Evolutionary conservation across 2,888 invertebrate genomes (phyloP).

Genomic region (Xestoiulus laeticollis): DNA sequence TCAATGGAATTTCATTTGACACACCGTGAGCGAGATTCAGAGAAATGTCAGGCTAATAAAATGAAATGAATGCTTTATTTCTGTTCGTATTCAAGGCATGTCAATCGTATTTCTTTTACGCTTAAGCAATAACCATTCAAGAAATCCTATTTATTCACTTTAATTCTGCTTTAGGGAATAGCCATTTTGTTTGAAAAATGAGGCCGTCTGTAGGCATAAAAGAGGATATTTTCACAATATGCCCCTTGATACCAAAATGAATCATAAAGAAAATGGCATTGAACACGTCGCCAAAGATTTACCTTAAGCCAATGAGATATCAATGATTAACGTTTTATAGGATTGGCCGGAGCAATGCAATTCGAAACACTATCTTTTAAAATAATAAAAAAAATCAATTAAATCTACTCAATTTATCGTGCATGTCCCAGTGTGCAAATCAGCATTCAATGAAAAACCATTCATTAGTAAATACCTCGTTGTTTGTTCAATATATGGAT

Average conservation of each 20-base stretch:
- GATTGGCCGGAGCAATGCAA: not conserved
- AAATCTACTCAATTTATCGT: too few relatives aligned
- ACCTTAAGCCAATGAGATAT: not conserved
- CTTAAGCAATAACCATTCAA: constrained; percentile 43
- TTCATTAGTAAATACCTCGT: too few relatives aligned
- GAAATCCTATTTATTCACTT: constrained; percentile 41
- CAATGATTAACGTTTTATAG: not conserved
- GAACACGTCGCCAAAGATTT: not conserved
- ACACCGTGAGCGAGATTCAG: not conserved
- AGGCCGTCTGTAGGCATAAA: not conserved
- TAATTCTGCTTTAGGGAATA: not conserved
- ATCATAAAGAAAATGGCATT: not conserved
- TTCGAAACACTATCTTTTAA: too few relatives aligned
- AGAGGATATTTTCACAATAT: not conserved
- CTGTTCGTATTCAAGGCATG: not conserved
- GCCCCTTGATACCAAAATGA: constrained; percentile 29
- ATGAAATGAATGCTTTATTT: constrained; percentile 25
- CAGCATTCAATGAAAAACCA: too few relatives aligned
- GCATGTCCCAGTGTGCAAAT: too few relatives aligned
- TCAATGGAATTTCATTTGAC: not conserved
- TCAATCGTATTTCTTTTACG: constrained; percentile 41
- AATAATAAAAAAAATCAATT: too few relatives aligned
- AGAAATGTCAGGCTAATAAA: not conserved
- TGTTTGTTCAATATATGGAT: too few relatives aligned
- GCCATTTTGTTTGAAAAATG: constrained; percentile 19